Conservation (phyloP, 2,888 invertebrate genomes). For the Oscheius myriophilus region DNA sequence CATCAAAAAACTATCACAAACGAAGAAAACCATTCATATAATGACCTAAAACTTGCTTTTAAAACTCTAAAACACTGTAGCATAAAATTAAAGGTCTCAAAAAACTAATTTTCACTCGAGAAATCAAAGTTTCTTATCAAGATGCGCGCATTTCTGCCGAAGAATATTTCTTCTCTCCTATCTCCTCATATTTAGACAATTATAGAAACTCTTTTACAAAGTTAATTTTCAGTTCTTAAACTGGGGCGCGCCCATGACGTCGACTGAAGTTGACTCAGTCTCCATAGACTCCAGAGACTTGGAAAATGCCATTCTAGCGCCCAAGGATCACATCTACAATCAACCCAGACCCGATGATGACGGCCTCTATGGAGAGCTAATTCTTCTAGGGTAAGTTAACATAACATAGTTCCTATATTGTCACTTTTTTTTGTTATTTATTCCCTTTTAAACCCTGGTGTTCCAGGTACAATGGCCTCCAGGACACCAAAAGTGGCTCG, state of each 20-base stretch:
- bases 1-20: no score
- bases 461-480: conserved; percentile 57
- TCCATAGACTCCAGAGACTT: conserved; percentile 32
- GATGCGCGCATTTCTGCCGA: no score
- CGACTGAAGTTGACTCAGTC: conserved; percentile 13
- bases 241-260: conserved; percentile 18
- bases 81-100: no score
- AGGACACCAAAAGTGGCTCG: conserved; percentile 42
- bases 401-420: not conserved
- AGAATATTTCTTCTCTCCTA: not conserved
- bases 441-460: not conserved
- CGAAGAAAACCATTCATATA: no score
- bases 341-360: conserved; percentile 35
- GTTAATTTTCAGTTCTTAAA: conserved; percentile 27
- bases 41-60: no score
- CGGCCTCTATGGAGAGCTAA: conserved; percentile 62
- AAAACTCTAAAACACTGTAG: no score
- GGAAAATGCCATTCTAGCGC: conserved; percentile 21
- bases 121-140: no score
- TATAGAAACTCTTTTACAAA: no score
- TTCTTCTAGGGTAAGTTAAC: conserved; percentile 59
- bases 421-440: not conserved
- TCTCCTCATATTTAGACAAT: not conserved
- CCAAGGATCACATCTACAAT: conserved; percentile 20
- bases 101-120: no score